Conservation (phyloP, 2,888 invertebrate genomes). For the Aphodius sticticus region DNA sequence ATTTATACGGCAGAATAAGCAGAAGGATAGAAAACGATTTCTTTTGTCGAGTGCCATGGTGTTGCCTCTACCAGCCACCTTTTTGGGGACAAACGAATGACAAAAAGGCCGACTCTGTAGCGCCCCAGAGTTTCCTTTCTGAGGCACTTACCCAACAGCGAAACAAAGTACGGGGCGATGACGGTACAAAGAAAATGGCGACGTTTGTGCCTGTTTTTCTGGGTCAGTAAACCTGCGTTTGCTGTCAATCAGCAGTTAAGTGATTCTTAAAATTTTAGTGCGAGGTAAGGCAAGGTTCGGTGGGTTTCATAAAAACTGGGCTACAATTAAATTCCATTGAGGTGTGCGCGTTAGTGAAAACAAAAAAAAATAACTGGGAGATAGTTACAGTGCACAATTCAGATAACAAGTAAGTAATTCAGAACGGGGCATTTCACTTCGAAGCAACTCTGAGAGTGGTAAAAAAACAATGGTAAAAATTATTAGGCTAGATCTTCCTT, state of each 20-base stretch:
- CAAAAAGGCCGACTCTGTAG: neutral
- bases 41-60: slow-evolving; percentile 26
- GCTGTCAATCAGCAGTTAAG: neutral
- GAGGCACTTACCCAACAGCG: neutral
- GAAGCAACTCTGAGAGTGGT: too few species aligned
- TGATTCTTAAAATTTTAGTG: neutral
- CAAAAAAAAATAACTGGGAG: too few species aligned
- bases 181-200: neutral
- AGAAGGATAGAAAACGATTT: slow-evolving; percentile 43
- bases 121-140: neutral
- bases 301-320: neutral
- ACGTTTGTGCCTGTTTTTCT: neutral
- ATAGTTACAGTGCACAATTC: too few species aligned
- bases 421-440: too few species aligned
- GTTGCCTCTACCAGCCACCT: neutral
- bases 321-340: too few species aligned
- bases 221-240: neutral
- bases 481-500: too few species aligned
- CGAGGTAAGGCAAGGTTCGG: neutral
- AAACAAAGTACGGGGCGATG: neutral
- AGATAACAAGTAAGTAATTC: too few species aligned
- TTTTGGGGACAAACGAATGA: slow-evolving; percentile 4
- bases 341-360: too few species aligned
- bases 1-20: slow-evolving; percentile 37
- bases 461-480: too few species aligned